Conservation (phyloP, 2,797 vertebrate species). For the Cryptoprocta ferox region DNA sequence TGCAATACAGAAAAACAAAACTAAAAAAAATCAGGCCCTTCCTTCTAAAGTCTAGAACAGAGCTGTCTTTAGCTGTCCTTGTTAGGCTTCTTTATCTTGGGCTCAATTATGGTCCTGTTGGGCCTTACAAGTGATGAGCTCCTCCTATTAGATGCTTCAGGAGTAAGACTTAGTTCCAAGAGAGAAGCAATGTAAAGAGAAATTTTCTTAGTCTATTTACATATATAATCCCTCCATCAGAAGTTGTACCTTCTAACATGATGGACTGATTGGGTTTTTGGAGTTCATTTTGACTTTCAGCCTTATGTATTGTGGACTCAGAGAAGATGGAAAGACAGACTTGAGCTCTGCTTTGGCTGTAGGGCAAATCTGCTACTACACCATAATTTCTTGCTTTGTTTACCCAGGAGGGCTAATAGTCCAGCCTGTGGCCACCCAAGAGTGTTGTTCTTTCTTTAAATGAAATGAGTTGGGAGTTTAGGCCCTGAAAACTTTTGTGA, state of each 20-base stretch:
- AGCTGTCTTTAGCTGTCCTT: neutral
- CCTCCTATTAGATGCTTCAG: neutral
- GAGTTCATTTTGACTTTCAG: conserved; percentile 23
- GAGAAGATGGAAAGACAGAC: neutral
- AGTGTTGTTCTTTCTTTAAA: neutral
- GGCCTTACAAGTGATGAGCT: neutral
- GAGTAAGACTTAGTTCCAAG: neutral
- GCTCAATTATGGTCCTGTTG: neutral
- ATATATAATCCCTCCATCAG: neutral
- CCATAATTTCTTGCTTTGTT: neutral
- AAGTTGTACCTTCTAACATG: neutral
- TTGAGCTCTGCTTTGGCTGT: neutral
- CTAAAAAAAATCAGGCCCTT: neutral
- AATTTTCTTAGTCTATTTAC: neutral
- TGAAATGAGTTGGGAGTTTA: neutral
- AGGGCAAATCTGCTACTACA: neutral
- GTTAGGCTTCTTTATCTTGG: neutral
- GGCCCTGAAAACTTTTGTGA: neutral
- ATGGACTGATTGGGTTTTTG: neutral
- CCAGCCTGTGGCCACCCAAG: neutral
- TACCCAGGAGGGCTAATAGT: neutral
- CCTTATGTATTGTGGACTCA: neutral
- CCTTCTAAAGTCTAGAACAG: neutral
- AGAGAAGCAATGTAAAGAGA: neutral
- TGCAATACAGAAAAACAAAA: neutral